These are phyloP conservation scores for Congeria kusceri DNA, from an alignment of 2,888 invertebrate genomes.

Conservation along the genomic window DNA sequence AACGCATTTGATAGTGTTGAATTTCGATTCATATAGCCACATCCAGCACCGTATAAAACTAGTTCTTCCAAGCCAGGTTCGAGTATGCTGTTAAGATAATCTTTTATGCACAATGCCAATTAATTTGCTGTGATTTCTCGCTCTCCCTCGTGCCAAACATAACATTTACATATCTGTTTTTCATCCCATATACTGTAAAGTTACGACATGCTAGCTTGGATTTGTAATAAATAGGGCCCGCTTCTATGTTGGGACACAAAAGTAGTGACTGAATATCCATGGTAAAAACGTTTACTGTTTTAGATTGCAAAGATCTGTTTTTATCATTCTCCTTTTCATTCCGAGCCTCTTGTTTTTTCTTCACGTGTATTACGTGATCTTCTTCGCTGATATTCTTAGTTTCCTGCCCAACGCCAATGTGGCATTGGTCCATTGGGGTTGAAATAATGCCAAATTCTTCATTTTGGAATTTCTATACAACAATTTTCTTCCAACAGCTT, in stretches of 20 bases:
- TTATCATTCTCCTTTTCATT: constrained; percentile 35
- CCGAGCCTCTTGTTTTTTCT: constrained; percentile 31
- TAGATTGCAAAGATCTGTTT: constrained; percentile 4
- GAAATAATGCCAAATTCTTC: constrained; percentile 28
- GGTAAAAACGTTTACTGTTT: constrained; percentile 33
- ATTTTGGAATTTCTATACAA: constrained; percentile 9
- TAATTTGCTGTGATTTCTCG: constrained; percentile 21
- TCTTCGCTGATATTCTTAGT: constrained; percentile 45
- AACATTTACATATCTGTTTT: constrained; percentile 33
- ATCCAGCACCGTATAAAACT: constrained; percentile 45
- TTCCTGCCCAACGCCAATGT: constrained; percentile 37
- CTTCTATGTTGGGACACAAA: constrained; percentile 36
- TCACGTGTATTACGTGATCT: constrained; percentile 11
- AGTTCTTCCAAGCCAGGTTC: constrained; percentile 19
- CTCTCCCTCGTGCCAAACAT: constrained; percentile 53
- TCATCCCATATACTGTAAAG: constrained; percentile 41
- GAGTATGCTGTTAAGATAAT: constrained; percentile 34
- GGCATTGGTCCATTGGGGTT: constrained; percentile 47
- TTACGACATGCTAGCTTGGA: constrained; percentile 50
- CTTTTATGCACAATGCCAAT: constrained; percentile 21
- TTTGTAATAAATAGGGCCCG: constrained; percentile 48
- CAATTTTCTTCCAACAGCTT: not conserved
- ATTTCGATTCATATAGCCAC: constrained; percentile 60
- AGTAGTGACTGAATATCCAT: constrained; percentile 46
- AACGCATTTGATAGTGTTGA: constrained; percentile 35